Conservation (phyloP, 2,113 vertebrate genomes). For the Cnemophilus loriae region DNA sequence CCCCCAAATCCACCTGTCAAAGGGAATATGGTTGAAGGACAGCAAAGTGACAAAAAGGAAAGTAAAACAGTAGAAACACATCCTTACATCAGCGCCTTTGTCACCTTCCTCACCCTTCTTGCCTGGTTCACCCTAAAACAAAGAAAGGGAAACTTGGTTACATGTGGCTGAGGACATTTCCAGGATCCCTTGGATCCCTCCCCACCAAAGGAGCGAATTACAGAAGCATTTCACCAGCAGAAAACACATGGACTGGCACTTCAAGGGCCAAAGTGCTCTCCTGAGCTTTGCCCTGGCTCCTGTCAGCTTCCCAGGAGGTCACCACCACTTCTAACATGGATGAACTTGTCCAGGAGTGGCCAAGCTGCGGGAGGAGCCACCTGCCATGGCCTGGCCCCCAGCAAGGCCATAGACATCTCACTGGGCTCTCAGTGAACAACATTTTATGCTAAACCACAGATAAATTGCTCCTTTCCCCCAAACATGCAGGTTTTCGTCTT, state of each 20-base stretch:
- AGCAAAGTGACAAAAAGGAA: not conserved
- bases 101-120: constrained; percentile 82
- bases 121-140: constrained; percentile 79
- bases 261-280: not conserved
- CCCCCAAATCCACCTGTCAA: not conserved
- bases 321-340: not conserved
- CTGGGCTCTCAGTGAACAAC: not conserved
- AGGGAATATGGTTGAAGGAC: not conserved
- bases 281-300: not conserved
- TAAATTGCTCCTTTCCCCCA: not conserved
- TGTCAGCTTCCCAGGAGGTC: not conserved
- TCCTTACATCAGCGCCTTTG: constrained; percentile 73
- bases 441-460: not conserved
- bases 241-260: not conserved
- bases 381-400: not conserved
- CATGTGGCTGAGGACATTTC: not conserved
- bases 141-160: not conserved
- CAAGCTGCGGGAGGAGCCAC: not conserved
- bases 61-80: not conserved
- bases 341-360: not conserved
- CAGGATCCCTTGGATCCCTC: not conserved
- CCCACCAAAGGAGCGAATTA: not conserved
- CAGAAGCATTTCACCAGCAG: not conserved
- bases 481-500: accelerated
- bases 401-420: not conserved